Evolutionary conservation across 2,888 invertebrate genomes (phyloP).

Genomic region (Sphinx pinastri): DNA sequence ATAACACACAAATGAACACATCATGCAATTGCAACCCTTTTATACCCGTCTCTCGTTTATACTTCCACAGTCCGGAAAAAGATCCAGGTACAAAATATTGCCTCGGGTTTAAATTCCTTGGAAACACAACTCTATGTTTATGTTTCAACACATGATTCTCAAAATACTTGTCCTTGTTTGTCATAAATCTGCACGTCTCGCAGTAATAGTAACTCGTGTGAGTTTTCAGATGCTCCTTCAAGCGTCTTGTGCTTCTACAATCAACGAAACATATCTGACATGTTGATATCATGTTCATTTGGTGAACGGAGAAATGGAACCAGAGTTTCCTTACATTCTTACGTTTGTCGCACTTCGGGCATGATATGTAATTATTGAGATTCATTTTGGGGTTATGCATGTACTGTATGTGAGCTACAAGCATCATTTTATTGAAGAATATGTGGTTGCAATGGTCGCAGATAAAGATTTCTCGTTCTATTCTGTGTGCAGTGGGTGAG

Average conservation of each 20-base stretch:
- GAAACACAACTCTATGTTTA: background rate
- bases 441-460: constrained; percentile 55
- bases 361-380: background rate
- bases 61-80: constrained; percentile 11
- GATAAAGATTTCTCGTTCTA: constrained; percentile 60
- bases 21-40: constrained; percentile 46
- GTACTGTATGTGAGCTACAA: constrained; percentile 47
- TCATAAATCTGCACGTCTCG: constrained; percentile 47
- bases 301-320: constrained; percentile 24
- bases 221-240: constrained; percentile 45
- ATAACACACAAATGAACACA: constrained; percentile 56
- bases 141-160: constrained; percentile 47
- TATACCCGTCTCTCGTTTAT: constrained; percentile 36
- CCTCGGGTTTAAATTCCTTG: background rate
- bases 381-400: constrained; percentile 32
- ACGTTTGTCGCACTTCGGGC: fast-evolving
- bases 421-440: constrained; percentile 62
- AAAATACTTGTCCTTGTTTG: constrained; percentile 40
- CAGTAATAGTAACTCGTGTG: constrained; percentile 52
- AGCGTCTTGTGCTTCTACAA: background rate
- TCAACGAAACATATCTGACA: constrained; percentile 56
- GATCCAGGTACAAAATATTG: constrained; percentile 2
- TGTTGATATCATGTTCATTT: background rate
- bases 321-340: constrained; percentile 1
- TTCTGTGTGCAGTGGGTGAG: constrained; percentile 44